Base-by-base conservation (phyloP, 2,113 vertebrate genomes). In the Syrrhaptes paradoxus region DNA sequence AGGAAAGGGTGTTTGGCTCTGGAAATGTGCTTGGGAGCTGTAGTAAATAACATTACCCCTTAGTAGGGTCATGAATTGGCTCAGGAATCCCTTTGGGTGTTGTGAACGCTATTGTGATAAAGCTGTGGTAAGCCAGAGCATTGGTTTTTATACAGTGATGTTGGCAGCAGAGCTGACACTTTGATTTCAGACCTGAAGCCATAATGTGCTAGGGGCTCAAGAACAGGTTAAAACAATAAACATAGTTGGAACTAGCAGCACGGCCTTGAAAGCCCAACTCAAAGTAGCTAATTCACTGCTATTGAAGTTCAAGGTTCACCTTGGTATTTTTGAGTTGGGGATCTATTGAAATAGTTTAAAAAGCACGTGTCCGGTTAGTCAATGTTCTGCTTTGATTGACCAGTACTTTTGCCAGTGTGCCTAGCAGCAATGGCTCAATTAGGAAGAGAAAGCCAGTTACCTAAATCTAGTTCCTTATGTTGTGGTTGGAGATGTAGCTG, bases 121-220 rank as follows among this genome's bases (percentile, higher is more conserved):
- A 84, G 51, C 26, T 68, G 38, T 36, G 46, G 9, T 65, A 43
- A 57, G 36, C 43, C 25, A 38, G 49, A 63, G 36, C 36, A 11
- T 10, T 45, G 41, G 6, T 71, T 24, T 90, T 38, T 29, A 12
- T 31, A 2, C 8, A 34, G 51, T 22, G 26, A 9, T 55, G 20
- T 49, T 68, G 21, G 25, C 68, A 59, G 41, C 68, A 62, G 55
- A 90, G 45, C 16, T 36, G 32, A 13, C 21, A 2, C 45, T 73
- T 65, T 0, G 0, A 1, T 84, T 81, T 67, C 29, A 15, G 8
- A 11, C n/a, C 75, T 65, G 26, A 57, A 77, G 55, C 20, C 5
- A 5, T 4, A 28, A 48, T 0, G 0, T 41, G 26, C 38, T 59
- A 3, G 4, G 55, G 28, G 24, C 73, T 79, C 3, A 0, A 71